These are phyloP conservation scores for Erythrocebus patas DNA, from an alignment of 2,113 vertebrate genomes.

Conservation along the genomic window DNA sequence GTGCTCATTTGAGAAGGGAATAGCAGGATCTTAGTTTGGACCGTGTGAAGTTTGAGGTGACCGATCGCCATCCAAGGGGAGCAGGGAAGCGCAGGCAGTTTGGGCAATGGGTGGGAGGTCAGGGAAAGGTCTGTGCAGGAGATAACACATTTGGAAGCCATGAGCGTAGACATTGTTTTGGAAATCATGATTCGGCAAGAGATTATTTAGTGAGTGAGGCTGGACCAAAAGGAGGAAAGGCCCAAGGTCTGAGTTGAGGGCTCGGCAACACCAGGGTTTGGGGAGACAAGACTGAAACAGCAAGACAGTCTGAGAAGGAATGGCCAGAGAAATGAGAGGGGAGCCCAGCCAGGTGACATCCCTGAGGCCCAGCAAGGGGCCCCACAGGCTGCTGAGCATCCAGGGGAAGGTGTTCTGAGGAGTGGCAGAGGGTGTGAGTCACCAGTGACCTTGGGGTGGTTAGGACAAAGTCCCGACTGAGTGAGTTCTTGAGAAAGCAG, in stretches of 20 bases:
- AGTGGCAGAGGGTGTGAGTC: too few species aligned
- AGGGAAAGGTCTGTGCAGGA: not conserved
- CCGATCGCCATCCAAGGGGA: too few species aligned
- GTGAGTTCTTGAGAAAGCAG: not conserved
- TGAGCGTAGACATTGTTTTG: not conserved
- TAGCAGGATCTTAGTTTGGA: not conserved
- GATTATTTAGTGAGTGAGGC: not conserved
- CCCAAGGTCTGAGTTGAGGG: not conserved
- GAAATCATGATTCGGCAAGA: not conserved
- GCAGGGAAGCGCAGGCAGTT: not conserved
- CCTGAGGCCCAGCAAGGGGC: not conserved
- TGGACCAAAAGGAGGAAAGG: not conserved
- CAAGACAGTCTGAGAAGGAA: not conserved
- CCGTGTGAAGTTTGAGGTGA: not conserved
- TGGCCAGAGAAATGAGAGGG: not conserved
- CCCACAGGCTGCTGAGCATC: not conserved
- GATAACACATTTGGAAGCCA: too few species aligned
- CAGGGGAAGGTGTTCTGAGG: too few species aligned
- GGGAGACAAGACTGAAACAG: not conserved
- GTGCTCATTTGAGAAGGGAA: not conserved
- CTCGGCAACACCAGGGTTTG: not conserved
- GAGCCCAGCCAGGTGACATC: not conserved
- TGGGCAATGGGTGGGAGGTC: not conserved
- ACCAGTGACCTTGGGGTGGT: not conserved
- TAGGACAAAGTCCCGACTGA: not conserved